Evolutionary conservation across 2,888 invertebrate species (phyloP).

Genomic region (Trissolcus japonicus): DNA sequence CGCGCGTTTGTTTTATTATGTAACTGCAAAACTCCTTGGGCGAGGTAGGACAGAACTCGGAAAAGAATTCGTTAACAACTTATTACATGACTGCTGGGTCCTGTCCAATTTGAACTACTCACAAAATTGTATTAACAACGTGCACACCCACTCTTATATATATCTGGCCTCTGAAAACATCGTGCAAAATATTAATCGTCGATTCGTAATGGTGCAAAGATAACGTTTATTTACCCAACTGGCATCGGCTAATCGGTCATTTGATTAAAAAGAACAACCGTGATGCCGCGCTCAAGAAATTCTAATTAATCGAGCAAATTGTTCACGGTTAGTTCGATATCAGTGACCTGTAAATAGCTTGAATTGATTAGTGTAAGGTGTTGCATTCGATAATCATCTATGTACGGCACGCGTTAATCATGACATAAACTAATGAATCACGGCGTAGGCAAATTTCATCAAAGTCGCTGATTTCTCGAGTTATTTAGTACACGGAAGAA

Average conservation of each 20-base stretch:
- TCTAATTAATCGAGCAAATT: conserved; percentile 27
- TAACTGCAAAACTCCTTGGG: conserved; percentile 36
- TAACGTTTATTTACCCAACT: conserved; percentile 3
- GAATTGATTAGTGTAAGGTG: conserved; percentile 25
- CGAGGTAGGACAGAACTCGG: conserved; percentile 4
- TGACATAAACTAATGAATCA: conserved; percentile 24
- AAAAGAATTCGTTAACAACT: conserved; percentile 43
- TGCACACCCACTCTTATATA: not conserved
- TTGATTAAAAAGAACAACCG: not conserved
- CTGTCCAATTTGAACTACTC: conserved; percentile 31
- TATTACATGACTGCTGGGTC: conserved; percentile 42
- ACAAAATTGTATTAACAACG: conserved; percentile 24
- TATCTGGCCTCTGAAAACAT: conserved; percentile 4
- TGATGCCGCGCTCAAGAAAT: not conserved
- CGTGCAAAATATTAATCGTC: conserved; percentile 7
- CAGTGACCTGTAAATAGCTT: conserved; percentile 21
- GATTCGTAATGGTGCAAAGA: not conserved
- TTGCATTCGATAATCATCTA: conserved; percentile 31
- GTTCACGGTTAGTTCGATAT: conserved; percentile 30
- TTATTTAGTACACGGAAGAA: no score
- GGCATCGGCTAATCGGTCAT: not conserved
- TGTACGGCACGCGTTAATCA: conserved; percentile 14
- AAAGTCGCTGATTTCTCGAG: not conserved
- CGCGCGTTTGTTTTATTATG: conserved; percentile 22
- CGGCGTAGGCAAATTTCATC: conserved; percentile 1